Evolutionary conservation across 1,140 invertebrate species (phyloP).

Genomic region (Cataglyphis hispanica): DNA sequence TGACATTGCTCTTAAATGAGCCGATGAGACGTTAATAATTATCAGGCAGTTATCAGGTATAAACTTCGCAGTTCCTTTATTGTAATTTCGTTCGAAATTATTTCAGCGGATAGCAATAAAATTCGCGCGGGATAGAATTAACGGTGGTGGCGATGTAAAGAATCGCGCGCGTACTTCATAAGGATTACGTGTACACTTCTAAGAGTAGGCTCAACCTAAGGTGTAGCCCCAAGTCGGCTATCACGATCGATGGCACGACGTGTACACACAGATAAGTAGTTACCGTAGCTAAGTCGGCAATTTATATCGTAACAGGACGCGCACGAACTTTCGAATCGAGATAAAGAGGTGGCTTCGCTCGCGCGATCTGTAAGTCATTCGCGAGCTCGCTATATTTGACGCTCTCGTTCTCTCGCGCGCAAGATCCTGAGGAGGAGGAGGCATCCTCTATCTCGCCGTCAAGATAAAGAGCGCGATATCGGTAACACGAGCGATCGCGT

Average conservation of each 20-base stretch:
- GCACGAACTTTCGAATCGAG: constrained; percentile 64
- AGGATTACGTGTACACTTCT: constrained; percentile 25
- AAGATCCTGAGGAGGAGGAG: constrained; percentile 2
- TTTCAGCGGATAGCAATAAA: constrained; percentile 3
- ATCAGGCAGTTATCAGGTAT: background rate
- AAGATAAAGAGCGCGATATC: constrained; percentile 47
- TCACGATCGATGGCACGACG: constrained; percentile 46
- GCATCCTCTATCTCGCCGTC: constrained; percentile 23
- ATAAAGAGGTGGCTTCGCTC: constrained; percentile 56
- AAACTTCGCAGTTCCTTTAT: background rate
- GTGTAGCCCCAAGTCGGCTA: constrained; percentile 42
- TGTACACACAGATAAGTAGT: constrained; percentile 58
- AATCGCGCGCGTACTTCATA: constrained; percentile 20
- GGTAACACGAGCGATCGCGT: constrained; percentile 26
- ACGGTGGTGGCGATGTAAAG: background rate
- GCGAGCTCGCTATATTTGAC: constrained; percentile 34
- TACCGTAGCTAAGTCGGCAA: constrained; percentile 63
- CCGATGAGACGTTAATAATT: background rate
- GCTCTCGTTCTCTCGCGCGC: constrained; percentile 41
- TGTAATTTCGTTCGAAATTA: constrained; percentile 12
- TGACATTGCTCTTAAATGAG: background rate
- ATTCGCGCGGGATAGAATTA: background rate
- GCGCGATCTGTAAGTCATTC: constrained; percentile 45
- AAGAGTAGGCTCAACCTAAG: background rate
- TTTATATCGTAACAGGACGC: constrained; percentile 69